Evolutionary conservation across 2,797 vertebrate genomes (phyloP).

Genomic region (Sus cebifrons): DNA sequence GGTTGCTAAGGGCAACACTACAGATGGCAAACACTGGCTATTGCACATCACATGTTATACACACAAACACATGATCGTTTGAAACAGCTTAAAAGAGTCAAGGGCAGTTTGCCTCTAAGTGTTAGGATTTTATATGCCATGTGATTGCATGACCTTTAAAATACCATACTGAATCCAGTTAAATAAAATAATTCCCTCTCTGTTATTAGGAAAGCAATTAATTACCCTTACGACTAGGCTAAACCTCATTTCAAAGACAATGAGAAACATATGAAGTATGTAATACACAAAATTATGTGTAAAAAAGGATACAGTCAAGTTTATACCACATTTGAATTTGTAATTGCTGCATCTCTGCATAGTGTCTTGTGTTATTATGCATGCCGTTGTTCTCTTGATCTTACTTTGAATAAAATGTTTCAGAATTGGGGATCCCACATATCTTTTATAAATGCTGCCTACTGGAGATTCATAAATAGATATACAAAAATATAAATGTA

Average conservation of each 20-base stretch:
- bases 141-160: slow-evolving; percentile 68
- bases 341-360: not conserved
- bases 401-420: slow-evolving; percentile 26
- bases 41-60: slow-evolving; percentile 67
- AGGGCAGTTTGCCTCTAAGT: not conserved
- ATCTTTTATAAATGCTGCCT: slow-evolving; percentile 9
- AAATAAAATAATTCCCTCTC: slow-evolving; percentile 63
- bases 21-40: slow-evolving; percentile 68
- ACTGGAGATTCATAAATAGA: not conserved
- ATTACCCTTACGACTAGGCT: not conserved
- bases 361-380: not conserved
- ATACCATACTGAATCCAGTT: not conserved
- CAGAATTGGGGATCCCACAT: not conserved
- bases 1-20: slow-evolving; percentile 85
- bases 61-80: slow-evolving; percentile 45
- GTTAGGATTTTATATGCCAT: slow-evolving; percentile 13
- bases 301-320: slow-evolving; percentile 7
- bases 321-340: slow-evolving; percentile 59
- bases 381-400: not conserved
- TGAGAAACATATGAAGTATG: slow-evolving; percentile 14
- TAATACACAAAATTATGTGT: not conserved
- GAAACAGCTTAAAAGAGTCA: slow-evolving; percentile 61
- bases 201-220: not conserved
- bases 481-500: not conserved
- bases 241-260: slow-evolving; percentile 49